A percentile compares a stretch with the other conserved stretches of the same genome.
Evolutionary conservation across 2,113 vertebrate species (phyloP).

Genomic region (Forbesichthys papilliferus): DNA sequence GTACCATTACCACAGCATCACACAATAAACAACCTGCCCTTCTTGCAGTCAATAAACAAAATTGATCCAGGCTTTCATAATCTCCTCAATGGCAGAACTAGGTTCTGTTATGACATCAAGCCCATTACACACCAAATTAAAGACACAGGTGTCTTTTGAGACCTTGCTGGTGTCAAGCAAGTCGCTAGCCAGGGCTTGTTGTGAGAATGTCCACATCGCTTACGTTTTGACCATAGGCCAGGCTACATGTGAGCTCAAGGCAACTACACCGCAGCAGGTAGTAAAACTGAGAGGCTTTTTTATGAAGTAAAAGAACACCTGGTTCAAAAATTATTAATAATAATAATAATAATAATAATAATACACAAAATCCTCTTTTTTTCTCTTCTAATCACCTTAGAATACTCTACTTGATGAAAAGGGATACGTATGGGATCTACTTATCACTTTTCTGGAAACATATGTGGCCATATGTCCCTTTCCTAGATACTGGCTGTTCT

Average conservation of each 20-base stretch:
- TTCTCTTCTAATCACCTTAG: conserved; percentile 8
- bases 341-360: no score
- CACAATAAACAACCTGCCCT: conserved; percentile 46
- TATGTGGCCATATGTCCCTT: not conserved
- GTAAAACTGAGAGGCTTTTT: no score
- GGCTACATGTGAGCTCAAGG: not conserved
- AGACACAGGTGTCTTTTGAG: not conserved
- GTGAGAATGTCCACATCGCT: not conserved
- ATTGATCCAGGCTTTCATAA: conserved; percentile 10
- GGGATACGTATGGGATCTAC: conserved; percentile 9
- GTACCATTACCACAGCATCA: conserved; percentile 43
- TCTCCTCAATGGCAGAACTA: not conserved
- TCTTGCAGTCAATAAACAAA: conserved; percentile 38
- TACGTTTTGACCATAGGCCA: conserved; percentile 20
- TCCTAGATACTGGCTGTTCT: not conserved
- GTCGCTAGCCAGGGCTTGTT: not conserved
- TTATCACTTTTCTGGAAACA: not conserved
- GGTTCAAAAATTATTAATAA: no score
- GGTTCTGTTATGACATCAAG: not conserved
- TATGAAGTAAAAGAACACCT: no score
- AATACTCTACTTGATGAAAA: conserved; percentile 21
- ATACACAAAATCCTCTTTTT: not conserved
- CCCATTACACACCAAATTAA: not conserved
- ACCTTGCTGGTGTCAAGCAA: not conserved
- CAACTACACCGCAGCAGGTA: no score